Evolutionary conservation across 2,797 vertebrate genomes (phyloP).

Genomic region (Oreochromis grahami): DNA sequence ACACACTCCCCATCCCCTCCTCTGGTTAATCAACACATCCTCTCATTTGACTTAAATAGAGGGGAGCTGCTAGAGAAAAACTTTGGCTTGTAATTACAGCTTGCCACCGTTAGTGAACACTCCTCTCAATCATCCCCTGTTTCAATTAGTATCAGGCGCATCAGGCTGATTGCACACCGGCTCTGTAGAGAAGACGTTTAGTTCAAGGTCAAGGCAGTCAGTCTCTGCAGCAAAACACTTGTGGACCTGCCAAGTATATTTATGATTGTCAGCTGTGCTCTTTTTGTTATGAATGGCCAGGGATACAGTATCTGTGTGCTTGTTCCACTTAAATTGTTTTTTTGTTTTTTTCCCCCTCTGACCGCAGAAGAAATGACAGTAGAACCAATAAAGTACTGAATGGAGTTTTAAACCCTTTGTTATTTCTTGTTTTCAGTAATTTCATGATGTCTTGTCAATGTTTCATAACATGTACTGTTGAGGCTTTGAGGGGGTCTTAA

Average conservation of each 20-base stretch:
- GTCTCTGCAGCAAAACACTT: background rate
- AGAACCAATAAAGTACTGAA: background rate
- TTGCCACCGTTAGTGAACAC: constrained; percentile 56
- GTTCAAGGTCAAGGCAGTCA: constrained; percentile 57
- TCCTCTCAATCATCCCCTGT: constrained; percentile 69
- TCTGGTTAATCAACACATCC: constrained; percentile 72
- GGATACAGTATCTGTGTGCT: background rate
- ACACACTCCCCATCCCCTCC: background rate
- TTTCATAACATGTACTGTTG: background rate
- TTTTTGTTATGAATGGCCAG: background rate
- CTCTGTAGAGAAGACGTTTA: constrained; percentile 41
- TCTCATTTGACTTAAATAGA: constrained; percentile 68
- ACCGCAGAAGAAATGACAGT: background rate
- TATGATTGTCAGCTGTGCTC: background rate
- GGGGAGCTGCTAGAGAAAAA: constrained; percentile 56
- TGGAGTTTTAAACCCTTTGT: background rate
- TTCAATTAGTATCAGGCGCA: constrained; percentile 75
- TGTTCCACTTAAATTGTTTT: background rate
- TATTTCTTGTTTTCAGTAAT: background rate
- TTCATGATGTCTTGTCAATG: background rate
- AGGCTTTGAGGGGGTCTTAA: background rate
- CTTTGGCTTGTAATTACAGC: constrained; percentile 73
- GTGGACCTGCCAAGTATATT: background rate
- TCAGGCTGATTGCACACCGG: constrained; percentile 73
- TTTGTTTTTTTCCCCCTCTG: background rate